Evolutionary conservation across 2,888 invertebrate species (phyloP).

Genomic region (Abrostola triplasia): DNA sequence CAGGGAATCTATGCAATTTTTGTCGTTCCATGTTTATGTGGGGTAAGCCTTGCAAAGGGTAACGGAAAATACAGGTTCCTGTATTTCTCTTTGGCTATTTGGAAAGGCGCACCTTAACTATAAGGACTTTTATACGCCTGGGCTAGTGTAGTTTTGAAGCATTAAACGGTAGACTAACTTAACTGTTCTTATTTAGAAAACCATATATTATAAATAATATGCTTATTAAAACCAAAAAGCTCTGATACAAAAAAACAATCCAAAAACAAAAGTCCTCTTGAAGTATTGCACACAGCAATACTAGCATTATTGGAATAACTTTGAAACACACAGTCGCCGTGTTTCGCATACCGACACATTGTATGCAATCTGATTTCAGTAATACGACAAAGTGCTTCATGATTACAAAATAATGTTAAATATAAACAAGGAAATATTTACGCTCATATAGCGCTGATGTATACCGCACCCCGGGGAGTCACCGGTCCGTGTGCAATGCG

Average conservation of each 20-base stretch:
- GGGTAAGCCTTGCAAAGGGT: neutral
- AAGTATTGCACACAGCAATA: too few relatives aligned
- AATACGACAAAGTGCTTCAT: neutral
- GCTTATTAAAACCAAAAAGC: too few relatives aligned
- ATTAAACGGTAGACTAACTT: too few relatives aligned
- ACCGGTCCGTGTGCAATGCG: conserved; percentile 7
- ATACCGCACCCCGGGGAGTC: conserved; percentile 7
- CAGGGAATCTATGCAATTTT: conserved; percentile 18
- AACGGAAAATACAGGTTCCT: neutral
- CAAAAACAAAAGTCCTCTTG: too few relatives aligned
- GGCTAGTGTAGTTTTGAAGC: too few relatives aligned
- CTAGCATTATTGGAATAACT: neutral
- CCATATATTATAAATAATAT: too few relatives aligned
- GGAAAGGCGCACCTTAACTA: neutral
- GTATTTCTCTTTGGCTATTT: conserved; percentile 18
- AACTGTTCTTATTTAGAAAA: too few relatives aligned
- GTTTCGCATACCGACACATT: too few relatives aligned
- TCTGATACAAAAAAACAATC: too few relatives aligned
- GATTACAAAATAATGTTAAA: conserved; percentile 1
- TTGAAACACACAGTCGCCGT: conserved; percentile 20
- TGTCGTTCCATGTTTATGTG: conserved; percentile 15
- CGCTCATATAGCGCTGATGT: conserved; percentile 8
- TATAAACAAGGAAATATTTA: conserved; percentile 22
- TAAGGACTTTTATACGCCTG: neutral
- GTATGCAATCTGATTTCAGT: neutral